Conservation (phyloP, 2,888 invertebrate genomes). For the Drosophila diplacantha region DNA sequence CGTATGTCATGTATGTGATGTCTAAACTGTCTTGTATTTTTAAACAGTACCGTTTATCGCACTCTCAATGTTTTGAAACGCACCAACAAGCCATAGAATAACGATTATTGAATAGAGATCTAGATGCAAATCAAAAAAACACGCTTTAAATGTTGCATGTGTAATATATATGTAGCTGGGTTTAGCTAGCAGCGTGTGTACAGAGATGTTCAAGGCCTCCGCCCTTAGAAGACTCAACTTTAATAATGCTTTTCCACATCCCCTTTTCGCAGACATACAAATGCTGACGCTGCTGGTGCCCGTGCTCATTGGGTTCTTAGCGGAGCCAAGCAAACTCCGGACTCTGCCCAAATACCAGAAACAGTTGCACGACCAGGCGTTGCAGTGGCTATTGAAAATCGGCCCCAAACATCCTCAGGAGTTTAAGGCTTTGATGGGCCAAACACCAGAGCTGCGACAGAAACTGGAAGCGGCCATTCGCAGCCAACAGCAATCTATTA, state of each 20-base stretch:
- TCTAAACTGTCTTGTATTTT: slow-evolving; percentile 3
- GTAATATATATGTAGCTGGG: slow-evolving; percentile 1
- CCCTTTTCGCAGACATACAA: slow-evolving; percentile 85
- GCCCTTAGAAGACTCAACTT: too few relatives aligned
- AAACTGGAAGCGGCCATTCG: slow-evolving; percentile 92
- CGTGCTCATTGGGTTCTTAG: slow-evolving; percentile 90
- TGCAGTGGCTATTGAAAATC: slow-evolving; percentile 93
- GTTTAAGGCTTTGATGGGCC: slow-evolving; percentile 93
- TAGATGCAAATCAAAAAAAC: slow-evolving; percentile 36
- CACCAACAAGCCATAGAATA: slow-evolving; percentile 29
- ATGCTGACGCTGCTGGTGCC: slow-evolving; percentile 94
- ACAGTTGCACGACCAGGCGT: slow-evolving; percentile 90
- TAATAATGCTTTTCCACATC: background rate
- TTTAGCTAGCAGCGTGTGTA: background rate
- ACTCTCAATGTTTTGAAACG: slow-evolving; percentile 32
- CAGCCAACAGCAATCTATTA: slow-evolving; percentile 82
- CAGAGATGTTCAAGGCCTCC: slow-evolving; percentile 12
- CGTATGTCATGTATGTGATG: background rate
- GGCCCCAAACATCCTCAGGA: slow-evolving; percentile 96
- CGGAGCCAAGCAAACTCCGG: slow-evolving; percentile 83
- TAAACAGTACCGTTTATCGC: slow-evolving; percentile 9
- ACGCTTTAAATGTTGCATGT: slow-evolving; percentile 68
- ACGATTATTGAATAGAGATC: slow-evolving; percentile 19
- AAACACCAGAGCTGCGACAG: slow-evolving; percentile 86
- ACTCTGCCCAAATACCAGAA: slow-evolving; percentile 82